Conservation (phyloP, 1,140 invertebrate species). For the Cotesia vestalis region DNA sequence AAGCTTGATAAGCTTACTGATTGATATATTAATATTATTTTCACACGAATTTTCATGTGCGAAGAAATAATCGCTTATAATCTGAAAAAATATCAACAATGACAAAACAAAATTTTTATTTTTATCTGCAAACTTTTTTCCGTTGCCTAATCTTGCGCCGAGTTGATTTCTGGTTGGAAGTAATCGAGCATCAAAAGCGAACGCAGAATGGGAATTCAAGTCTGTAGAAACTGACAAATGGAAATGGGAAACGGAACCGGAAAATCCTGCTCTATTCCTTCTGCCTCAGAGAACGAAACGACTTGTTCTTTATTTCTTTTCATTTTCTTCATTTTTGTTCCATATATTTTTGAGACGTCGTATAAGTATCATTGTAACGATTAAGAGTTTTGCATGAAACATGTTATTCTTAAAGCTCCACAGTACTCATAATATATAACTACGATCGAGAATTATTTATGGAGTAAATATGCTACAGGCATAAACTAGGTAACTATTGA, state of each 20-base stretch:
- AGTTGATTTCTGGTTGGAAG: conserved; percentile 26
- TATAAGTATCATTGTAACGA: neutral
- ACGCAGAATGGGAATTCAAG: conserved; percentile 12
- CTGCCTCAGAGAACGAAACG: conserved; percentile 30
- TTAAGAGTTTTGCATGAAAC: conserved; percentile 3
- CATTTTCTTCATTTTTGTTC: conserved; percentile 13
- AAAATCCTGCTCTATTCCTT: conserved; percentile 33
- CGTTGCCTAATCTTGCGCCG: conserved; percentile 24
- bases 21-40: too few species aligned
- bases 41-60: too few species aligned
- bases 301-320: conserved; percentile 20
- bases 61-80: too few species aligned
- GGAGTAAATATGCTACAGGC: too few species aligned
- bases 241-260: conserved; percentile 34
- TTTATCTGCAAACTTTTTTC: neutral
- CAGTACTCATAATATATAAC: too few species aligned
- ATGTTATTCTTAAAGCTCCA: neutral
- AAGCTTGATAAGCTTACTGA: too few species aligned
- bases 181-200: conserved; percentile 31
- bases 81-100: too few species aligned
- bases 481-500: too few species aligned
- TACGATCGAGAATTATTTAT: too few species aligned
- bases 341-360: neutral
- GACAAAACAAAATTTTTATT: too few species aligned
- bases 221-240: conserved; percentile 31